These are phyloP conservation scores for Drosophila borealis DNA, from an alignment of 2,888 invertebrate species.

Conservation along the genomic window DNA sequence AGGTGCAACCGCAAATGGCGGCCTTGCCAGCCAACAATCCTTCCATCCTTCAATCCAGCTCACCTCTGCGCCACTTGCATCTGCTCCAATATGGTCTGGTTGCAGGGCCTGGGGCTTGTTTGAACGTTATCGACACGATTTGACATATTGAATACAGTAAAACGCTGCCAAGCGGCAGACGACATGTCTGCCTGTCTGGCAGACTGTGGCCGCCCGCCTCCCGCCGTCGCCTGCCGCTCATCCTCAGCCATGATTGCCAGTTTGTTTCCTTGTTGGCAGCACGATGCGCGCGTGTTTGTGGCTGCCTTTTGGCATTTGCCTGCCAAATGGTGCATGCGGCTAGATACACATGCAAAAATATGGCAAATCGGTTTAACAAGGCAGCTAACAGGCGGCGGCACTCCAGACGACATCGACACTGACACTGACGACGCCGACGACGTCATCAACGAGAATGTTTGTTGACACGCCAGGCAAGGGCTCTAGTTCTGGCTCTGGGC, in stretches of 20 bases:
- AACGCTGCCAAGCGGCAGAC: slow-evolving; percentile 66
- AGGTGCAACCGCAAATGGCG: slow-evolving; percentile 69
- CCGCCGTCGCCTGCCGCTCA: too few relatives aligned
- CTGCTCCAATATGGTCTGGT: too few relatives aligned
- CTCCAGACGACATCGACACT: slow-evolving; percentile 41
- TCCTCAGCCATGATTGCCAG: slow-evolving; percentile 3
- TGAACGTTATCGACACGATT: slow-evolving; percentile 80
- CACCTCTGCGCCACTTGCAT: too few relatives aligned
- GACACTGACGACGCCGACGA: slow-evolving; percentile 17
- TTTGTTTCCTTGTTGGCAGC: slow-evolving; percentile 49
- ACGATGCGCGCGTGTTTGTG: slow-evolving; percentile 67
- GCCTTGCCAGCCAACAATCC: slow-evolving; percentile 25
- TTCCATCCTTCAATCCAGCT: slow-evolving; percentile 14
- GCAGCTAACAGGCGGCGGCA: slow-evolving; percentile 58
- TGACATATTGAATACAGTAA: slow-evolving; percentile 81
- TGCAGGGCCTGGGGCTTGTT: slow-evolving; percentile 49
- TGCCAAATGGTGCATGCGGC: slow-evolving; percentile 80
- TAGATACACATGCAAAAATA: slow-evolving; percentile 65
- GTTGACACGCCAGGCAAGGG: slow-evolving; percentile 67
- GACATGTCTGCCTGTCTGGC: slow-evolving; percentile 45
- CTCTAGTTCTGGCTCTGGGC: slow-evolving; percentile 8
- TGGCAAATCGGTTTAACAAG: slow-evolving; percentile 79
- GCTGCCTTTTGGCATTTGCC: slow-evolving; percentile 79
- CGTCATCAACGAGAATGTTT: slow-evolving; percentile 61
- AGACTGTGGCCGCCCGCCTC: slow-evolving; percentile 10